A percentile compares a stretch with the other conserved stretches of the same genome.
phyloP scores from a whole-genome alignment of 2,888 invertebrate genomes.

The Caenorhabditis drosophilae region DNA sequence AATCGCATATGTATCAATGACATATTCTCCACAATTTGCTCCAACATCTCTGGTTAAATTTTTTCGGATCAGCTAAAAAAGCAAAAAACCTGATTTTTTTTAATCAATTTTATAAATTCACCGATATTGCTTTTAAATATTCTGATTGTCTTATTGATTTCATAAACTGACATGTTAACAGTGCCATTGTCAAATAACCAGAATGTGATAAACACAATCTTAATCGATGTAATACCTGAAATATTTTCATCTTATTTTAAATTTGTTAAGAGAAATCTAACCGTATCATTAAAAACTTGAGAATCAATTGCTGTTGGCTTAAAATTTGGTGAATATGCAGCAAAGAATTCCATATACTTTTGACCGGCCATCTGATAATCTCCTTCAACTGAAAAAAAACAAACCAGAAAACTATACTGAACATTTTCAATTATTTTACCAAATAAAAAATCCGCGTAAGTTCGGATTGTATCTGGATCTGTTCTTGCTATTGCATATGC shows the following conservation, averaged over 20 bases:
- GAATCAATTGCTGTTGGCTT: background rate
- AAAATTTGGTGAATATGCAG: conserved; percentile 1
- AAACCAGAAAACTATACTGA: background rate
- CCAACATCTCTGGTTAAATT: conserved; percentile 35
- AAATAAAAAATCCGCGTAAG: conserved; percentile 26
- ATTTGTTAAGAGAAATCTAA: background rate
- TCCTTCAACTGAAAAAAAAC: conserved; percentile 6
- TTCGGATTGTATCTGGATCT: conserved; percentile 13
- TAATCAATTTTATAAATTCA: background rate
- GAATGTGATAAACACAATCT: conserved; percentile 19
- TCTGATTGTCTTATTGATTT: background rate
- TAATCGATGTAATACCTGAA: conserved; percentile 11
- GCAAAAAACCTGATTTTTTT: background rate
- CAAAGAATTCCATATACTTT: conserved; percentile 31
- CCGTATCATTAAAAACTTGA: background rate
- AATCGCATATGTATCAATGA: conserved; percentile 13
- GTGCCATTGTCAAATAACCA: conserved; percentile 25
- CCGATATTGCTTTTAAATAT: conserved; percentile 11
- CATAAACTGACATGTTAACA: conserved; percentile 25
- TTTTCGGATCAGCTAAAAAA: conserved; percentile 8
- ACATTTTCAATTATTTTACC: too few species aligned
- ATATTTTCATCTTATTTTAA: background rate
- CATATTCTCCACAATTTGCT: conserved; percentile 21
- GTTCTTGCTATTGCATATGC: conserved; percentile 12
- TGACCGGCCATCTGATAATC: conserved; percentile 25